Conservation (phyloP, 1,140 invertebrate genomes). For the Pseudachorutes palmiensis region DNA sequence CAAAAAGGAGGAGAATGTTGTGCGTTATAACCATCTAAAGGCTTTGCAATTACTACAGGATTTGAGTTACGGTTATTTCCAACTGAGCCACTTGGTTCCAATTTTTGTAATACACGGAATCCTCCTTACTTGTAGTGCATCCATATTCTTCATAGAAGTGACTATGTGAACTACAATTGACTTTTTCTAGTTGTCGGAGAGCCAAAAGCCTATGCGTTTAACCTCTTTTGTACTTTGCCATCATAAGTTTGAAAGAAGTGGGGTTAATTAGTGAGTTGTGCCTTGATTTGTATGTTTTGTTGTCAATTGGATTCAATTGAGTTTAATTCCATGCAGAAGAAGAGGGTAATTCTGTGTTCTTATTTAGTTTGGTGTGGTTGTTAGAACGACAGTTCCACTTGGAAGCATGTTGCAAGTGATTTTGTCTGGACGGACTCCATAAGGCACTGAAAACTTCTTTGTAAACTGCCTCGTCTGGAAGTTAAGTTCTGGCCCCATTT, state of each 20-base stretch:
- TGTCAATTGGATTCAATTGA: too few species aligned
- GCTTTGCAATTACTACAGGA: neutral
- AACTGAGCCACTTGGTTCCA: neutral
- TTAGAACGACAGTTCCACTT: neutral
- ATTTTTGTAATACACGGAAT: neutral
- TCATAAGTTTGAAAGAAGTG: too few species aligned
- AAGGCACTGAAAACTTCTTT: constrained; percentile 2
- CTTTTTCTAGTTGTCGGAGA: too few species aligned
- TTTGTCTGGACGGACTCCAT: neutral
- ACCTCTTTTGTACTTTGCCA: too few species aligned
- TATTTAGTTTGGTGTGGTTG: too few species aligned
- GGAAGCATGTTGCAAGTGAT: neutral
- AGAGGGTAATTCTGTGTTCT: too few species aligned
- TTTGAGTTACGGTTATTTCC: neutral
- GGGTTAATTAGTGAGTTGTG: too few species aligned
- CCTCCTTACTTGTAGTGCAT: neutral
- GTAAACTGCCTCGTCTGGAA: constrained; percentile 3
- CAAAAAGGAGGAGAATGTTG: neutral
- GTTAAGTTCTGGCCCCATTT: neutral
- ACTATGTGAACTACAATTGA: too few species aligned
- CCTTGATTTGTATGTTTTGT: too few species aligned
- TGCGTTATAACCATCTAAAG: neutral
- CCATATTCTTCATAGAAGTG: too few species aligned
- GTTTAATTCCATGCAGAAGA: too few species aligned
- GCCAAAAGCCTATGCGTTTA: too few species aligned